Conservation (phyloP, 2,113 vertebrate genomes). For the Callospermophilus lateralis region DNA sequence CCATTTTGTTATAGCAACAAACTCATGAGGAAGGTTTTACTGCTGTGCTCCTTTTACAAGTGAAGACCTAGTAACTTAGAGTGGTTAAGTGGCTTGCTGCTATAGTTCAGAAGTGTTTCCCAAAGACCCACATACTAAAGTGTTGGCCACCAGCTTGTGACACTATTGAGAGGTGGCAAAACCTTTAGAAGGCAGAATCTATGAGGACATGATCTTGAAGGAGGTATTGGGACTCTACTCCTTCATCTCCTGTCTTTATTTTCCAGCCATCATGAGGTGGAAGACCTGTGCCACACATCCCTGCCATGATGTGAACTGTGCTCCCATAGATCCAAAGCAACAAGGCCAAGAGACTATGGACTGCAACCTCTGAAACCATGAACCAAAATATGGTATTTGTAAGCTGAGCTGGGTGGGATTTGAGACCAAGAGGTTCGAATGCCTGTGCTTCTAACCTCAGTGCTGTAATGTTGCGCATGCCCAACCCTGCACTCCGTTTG, state of each 20-base stretch:
- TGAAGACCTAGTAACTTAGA: not conserved
- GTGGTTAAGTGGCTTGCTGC: not conserved
- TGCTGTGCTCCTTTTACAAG: not conserved
- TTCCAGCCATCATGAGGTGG: not conserved
- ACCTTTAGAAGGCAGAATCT: not conserved
- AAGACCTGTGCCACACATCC: not conserved
- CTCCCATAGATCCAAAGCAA: not conserved
- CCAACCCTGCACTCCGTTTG: rapidly evolving
- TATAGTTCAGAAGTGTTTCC: not conserved
- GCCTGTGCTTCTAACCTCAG: not conserved
- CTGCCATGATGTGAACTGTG: not conserved
- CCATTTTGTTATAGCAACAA: not conserved
- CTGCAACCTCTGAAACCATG: not conserved
- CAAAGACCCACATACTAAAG: not conserved
- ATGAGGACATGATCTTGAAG: not conserved
- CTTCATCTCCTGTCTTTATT: not conserved
- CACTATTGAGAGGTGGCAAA: no score
- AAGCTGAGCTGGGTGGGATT: not conserved
- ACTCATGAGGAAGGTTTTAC: not conserved
- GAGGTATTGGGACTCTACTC: not conserved
- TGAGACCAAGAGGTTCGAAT: not conserved
- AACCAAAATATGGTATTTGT: not conserved
- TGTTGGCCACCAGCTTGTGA: not conserved
- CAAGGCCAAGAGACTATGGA: not conserved
- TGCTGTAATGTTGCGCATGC: no score